A percentile compares a stretch with the other conserved stretches of the same genome.
These are phyloP conservation scores for Colletes latitarsis DNA, from an alignment of 1,140 invertebrate species.

Conservation along the genomic window DNA sequence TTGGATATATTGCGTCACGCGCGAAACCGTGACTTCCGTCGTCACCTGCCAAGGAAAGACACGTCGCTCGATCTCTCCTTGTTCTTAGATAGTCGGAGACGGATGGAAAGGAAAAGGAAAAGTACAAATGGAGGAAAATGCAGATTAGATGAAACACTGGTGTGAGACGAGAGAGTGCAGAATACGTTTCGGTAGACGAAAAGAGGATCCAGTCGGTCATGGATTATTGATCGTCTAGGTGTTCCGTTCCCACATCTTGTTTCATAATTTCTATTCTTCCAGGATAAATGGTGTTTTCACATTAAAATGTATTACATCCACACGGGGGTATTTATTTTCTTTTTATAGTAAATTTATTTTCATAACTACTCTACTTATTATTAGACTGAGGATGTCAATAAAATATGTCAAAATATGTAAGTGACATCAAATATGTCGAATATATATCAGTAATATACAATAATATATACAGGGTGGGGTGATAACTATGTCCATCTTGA, in stretches of 20 bases:
- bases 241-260: not conserved
- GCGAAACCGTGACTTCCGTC: slow-evolving; percentile 40
- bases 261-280: no score
- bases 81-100: not conserved
- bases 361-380: no score
- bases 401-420: no score
- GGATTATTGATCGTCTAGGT: slow-evolving; percentile 3
- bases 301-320: no score
- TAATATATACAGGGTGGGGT: no score
- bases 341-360: no score
- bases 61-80: not conserved
- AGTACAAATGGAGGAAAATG: not conserved
- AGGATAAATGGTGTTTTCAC: no score
- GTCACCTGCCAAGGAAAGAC: not conserved
- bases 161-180: not conserved
- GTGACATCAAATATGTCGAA: no score
- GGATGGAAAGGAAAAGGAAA: not conserved
- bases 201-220: not conserved
- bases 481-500: no score
- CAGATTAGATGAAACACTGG: not conserved
- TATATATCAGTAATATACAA: no score
- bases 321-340: no score
- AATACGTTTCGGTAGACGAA: not conserved
- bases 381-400: no score
- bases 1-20: slow-evolving; percentile 43